phyloP scores from a whole-genome alignment of 2,113 vertebrate genomes.

The Fulica atra region DNA sequence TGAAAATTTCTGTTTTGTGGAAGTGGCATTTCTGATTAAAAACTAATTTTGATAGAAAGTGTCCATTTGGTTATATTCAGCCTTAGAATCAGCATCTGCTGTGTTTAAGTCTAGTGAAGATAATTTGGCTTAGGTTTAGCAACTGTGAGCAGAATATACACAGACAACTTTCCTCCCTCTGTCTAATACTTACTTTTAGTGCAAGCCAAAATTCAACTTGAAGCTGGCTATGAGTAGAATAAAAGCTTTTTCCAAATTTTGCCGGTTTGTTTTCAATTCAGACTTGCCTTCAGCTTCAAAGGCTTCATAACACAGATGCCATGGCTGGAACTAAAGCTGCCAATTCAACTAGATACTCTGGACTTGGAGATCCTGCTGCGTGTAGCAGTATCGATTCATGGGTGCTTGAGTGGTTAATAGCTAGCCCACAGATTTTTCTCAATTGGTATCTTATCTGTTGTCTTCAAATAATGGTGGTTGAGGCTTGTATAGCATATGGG shows the following conservation, averaged over 20 bases:
- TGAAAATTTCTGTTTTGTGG: constrained; percentile 1
- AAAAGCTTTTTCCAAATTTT: constrained; percentile 20
- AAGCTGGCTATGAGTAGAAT: neutral
- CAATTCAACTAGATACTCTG: neutral
- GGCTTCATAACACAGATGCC: neutral
- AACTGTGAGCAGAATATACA: neutral
- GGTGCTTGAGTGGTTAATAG: neutral
- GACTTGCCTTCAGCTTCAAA: neutral
- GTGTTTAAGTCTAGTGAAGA: constrained; percentile 42
- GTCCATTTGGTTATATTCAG: neutral
- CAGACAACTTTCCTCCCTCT: constrained; percentile 32
- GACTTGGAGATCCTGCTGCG: rapidly evolving
- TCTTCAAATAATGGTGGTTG: neutral
- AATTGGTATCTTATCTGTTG: neutral
- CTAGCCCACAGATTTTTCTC: neutral
- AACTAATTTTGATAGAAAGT: neutral
- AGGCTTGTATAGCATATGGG: neutral
- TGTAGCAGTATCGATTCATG: neutral
- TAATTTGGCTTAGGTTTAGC: constrained; percentile 40
- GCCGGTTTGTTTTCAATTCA: neutral
- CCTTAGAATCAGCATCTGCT: constrained; percentile 42
- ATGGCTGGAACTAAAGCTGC: neutral
- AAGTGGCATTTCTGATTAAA: constrained; percentile 4
- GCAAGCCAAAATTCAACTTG: constrained; percentile 23
- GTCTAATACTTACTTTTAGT: constrained; percentile 34